Evolutionary conservation across 2,888 invertebrate species (phyloP).

Genomic region (Latrodectus hesperus): DNA sequence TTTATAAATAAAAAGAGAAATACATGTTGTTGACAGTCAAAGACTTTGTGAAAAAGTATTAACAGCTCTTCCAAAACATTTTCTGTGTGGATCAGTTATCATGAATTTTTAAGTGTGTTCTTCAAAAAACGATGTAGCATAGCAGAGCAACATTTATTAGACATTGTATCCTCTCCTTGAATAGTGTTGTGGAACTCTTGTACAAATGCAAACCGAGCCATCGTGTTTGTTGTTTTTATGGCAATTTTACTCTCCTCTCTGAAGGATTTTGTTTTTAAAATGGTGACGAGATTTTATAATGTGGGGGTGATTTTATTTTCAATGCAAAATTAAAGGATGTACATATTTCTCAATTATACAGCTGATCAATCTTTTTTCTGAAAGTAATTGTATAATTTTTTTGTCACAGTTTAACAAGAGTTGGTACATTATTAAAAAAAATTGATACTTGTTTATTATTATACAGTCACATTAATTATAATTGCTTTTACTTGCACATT

Average conservation of each 20-base stretch:
- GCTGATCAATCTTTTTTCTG: slow-evolving; percentile 11
- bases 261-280: slow-evolving; percentile 60
- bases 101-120: slow-evolving; percentile 61
- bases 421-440: too few relatives aligned
- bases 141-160: slow-evolving; percentile 59
- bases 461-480: too few relatives aligned
- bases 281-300: slow-evolving; percentile 61
- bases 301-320: slow-evolving; percentile 59
- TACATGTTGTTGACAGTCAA: background rate
- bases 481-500: too few relatives aligned
- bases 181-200: slow-evolving; percentile 57
- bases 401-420: too few relatives aligned
- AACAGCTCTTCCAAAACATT: slow-evolving; percentile 63
- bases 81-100: slow-evolving; percentile 38
- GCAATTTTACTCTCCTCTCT: slow-evolving; percentile 52
- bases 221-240: slow-evolving; percentile 66
- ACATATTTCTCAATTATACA: slow-evolving; percentile 12
- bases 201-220: slow-evolving; percentile 53
- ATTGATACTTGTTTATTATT: too few relatives aligned
- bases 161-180: slow-evolving; percentile 48
- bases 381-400: slow-evolving; percentile 58
- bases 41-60: slow-evolving; percentile 31
- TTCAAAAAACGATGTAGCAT: slow-evolving; percentile 61
- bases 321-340: slow-evolving; percentile 65
- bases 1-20: background rate